Percentiles rank a stretch among this genome's conserved stretches.
Evolutionary conservation across 2,113 vertebrate species (phyloP).

Genomic region (Trematomus loennbergii): DNA sequence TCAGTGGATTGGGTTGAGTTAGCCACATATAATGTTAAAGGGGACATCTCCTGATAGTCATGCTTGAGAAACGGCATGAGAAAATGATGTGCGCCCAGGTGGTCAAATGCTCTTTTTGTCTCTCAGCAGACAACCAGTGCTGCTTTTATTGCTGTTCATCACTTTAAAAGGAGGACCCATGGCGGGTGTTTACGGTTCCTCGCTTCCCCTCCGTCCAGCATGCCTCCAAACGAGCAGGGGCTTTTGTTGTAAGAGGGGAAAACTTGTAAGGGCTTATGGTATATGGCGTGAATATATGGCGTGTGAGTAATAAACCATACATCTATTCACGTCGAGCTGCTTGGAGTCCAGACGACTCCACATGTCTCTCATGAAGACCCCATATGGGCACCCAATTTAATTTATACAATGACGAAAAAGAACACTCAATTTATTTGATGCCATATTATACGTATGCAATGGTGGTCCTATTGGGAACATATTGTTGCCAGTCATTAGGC

Average conservation of each 20-base stretch:
- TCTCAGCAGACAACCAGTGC: constrained; percentile 72
- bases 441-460: constrained; percentile 62
- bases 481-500: constrained; percentile 75
- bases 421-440: constrained; percentile 53
- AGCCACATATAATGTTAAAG: constrained; percentile 58
- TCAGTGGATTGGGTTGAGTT: constrained; percentile 54
- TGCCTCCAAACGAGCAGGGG: constrained; percentile 62
- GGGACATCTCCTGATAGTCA: constrained; percentile 69
- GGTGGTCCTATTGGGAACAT: constrained; percentile 62
- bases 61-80: constrained; percentile 71
- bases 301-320: constrained; percentile 52
- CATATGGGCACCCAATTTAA: constrained; percentile 58
- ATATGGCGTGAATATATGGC: constrained; percentile 60
- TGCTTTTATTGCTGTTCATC: constrained; percentile 80
- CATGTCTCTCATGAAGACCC: constrained; percentile 27
- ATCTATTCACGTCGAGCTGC: constrained; percentile 47
- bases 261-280: constrained; percentile 58
- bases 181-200: constrained; percentile 83
- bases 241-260: constrained; percentile 60
- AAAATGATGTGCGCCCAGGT: constrained; percentile 77
- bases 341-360: constrained; percentile 25
- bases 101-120: constrained; percentile 81
- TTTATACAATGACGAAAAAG: constrained; percentile 56
- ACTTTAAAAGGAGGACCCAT: constrained; percentile 80
- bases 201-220: constrained; percentile 68